Base-by-base conservation (phyloP, 2,888 invertebrate species). In the Caenorhabditis panamensis region DNA sequence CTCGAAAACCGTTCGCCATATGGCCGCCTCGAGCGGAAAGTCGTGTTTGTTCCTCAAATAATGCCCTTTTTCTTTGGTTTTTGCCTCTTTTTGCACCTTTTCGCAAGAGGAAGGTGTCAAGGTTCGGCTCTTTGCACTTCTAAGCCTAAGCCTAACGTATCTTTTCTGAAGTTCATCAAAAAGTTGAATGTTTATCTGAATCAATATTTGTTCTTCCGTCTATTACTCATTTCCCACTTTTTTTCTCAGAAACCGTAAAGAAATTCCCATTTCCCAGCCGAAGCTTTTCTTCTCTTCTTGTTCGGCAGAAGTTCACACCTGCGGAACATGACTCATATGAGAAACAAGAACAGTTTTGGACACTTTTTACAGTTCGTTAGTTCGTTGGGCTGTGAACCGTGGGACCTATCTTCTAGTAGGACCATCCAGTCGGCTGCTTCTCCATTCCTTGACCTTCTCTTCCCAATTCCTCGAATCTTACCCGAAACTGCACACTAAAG, bases 21-120 rank as follows among this genome's bases (percentile, higher is more conserved):
- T 64, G 63, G 63, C 63, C 31, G 62, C 59, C 71, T 53, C 41
- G 58, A 18, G 47, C 36, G 71, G 53, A 36, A 71, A 71, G 71
- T 63, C 61, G 28, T 66, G 64, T 64, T 73, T 73, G 73, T 59
- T 66, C 73, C 59, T 22, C 64, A 63, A 72, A 72, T 72, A 63
- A 28, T 18, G 47, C 66, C 24, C 41, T 26, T 64, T 73, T 31
- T 56, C 56, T 20, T 58, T 47, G 36, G 36, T 58, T 64, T 76
- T 76, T 62, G 49, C 63, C 41, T 49, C 62, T 54, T 67, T 62
- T 44, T 6, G 18, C n/a, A n/a, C 31, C 31, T 31, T 31, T 31
- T 31, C 9, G 5, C 13, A 47, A n/a, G n/a, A 51, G 20, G 18
- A 63, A 58, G 54, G 73, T 59, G 64, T 49, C 59, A 72, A 63